Evolutionary conservation across 2,888 invertebrate genomes (phyloP), one percentile per base, ranked within the genome.

Genomic region (Drosophila mercatorum): DNA sequence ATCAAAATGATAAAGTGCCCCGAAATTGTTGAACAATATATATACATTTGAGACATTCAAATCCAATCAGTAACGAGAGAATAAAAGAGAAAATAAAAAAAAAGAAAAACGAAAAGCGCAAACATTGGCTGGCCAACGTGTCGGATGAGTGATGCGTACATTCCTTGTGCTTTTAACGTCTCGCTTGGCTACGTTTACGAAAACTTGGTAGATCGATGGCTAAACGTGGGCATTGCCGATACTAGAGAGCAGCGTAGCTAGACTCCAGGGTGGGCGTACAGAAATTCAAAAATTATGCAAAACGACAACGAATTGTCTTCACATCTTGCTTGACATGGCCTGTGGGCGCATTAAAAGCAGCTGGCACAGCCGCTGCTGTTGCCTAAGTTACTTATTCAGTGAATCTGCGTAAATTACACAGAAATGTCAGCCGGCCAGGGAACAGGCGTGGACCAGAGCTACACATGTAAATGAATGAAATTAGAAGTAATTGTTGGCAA

Each of bases 131-230:
- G 57, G 60, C 38, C 40, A 47, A 70, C 63, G 57, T 58, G 80
- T 49, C 77, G 79, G 75, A 77, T 79, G 80, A 71, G 75, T 51
- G 75, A 79, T 77, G 77, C 51, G 66, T 49, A 46, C 52, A 79
- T 75, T 11, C 5, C 10, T 31, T 31, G 49, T 31, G 5, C 49
- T 31, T 75, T 63, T 34, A 28, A 28, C 59, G 43, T 46, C 34
- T 34, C 68, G 38, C 22, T 38, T 53, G 63, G 38, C 64, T 79
- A 55, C 64, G 64, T 49, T 78, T 43, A 47, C 61, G 59, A 38
- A 49, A 60, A 36, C 36, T 11, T 40, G 38, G 34, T 17, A 51
- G 61, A 69, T 69, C 60, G 69, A 69, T 64, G 53, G 22, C 3
- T 49, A 4, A n/a, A 22, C 58, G 51, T 57, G 36, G 38, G 41